Evolutionary conservation across 2,113 vertebrate species (phyloP).

Genomic region (Tamias sibiricus): DNA sequence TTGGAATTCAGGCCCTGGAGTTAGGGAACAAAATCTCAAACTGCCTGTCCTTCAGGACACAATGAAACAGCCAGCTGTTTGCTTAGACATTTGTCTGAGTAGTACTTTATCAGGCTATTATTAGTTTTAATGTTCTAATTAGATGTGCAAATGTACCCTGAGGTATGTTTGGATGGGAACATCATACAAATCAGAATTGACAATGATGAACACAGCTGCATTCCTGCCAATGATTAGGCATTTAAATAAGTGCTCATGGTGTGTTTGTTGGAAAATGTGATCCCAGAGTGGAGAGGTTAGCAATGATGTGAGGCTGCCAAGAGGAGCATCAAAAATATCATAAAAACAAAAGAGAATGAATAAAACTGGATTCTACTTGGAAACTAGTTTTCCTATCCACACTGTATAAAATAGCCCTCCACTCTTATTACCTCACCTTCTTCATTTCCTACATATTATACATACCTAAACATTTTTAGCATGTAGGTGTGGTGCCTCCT

Average conservation of each 20-base stretch:
- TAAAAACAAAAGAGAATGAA: neutral
- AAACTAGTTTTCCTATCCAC: neutral
- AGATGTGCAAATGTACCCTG: slow-evolving; percentile 83
- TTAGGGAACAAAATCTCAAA: slow-evolving; percentile 74
- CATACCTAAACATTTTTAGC: neutral
- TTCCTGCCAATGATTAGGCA: slow-evolving; percentile 68
- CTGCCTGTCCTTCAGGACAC: slow-evolving; percentile 76
- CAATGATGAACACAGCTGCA: slow-evolving; percentile 81
- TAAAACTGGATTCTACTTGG: neutral
- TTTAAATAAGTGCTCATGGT: slow-evolving; percentile 62
- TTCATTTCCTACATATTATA: neutral
- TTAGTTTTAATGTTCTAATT: slow-evolving; percentile 83
- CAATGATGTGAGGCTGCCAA: slow-evolving; percentile 34
- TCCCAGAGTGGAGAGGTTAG: slow-evolving; percentile 63
- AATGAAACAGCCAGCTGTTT: slow-evolving; percentile 82
- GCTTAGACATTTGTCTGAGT: slow-evolving; percentile 79
- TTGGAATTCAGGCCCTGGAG: slow-evolving; percentile 72
- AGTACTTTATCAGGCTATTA: slow-evolving; percentile 79
- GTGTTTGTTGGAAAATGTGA: slow-evolving; percentile 57
- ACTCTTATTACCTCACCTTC: neutral
- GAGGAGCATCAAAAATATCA: neutral
- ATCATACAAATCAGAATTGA: slow-evolving; percentile 80
- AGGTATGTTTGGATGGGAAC: slow-evolving; percentile 79
- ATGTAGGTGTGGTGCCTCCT: neutral
- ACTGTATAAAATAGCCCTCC: neutral